Evolutionary conservation across 2,888 invertebrate species (phyloP).

Genomic region (Caenorhabditis sp.): DNA sequence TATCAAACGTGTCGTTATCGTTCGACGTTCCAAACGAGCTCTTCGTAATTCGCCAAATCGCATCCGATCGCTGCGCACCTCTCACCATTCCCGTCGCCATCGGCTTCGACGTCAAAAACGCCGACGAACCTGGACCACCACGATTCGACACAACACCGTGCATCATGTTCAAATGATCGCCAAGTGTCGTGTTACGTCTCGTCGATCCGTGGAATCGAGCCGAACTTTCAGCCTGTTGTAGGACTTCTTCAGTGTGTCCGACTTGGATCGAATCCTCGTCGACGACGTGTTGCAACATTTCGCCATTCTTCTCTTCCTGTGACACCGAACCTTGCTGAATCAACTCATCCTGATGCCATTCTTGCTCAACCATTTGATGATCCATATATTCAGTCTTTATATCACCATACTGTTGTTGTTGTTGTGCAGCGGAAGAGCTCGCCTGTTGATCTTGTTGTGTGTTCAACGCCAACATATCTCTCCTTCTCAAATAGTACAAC

Average conservation of each 20-base stretch:
- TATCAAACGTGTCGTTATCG: constrained; percentile 49
- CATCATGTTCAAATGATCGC: background rate
- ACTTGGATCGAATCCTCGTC: constrained; percentile 30
- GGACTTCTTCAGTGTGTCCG: constrained; percentile 30
- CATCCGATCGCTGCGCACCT: constrained; percentile 28
- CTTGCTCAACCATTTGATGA: background rate
- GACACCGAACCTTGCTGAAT: background rate
- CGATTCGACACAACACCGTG: background rate
- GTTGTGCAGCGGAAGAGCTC: background rate
- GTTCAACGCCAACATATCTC: constrained; percentile 16
- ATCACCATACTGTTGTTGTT: constrained; percentile 4
- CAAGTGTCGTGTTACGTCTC: background rate
- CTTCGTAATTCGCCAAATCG: constrained; percentile 42
- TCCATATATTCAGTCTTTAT: constrained; percentile 24
- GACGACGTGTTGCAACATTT: constrained; percentile 3
- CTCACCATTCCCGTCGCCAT: constrained; percentile 12
- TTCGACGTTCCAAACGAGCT: constrained; percentile 34
- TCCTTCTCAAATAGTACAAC: constrained; percentile 25
- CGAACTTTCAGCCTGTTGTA: background rate
- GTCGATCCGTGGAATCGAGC: background rate
- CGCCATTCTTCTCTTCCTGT: background rate
- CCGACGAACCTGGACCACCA: background rate
- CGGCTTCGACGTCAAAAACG: background rate
- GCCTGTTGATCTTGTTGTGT: background rate
- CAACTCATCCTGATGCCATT: background rate